Evolutionary conservation across 1,140 invertebrate species (phyloP).

Genomic region (Drosophila littoralis): DNA sequence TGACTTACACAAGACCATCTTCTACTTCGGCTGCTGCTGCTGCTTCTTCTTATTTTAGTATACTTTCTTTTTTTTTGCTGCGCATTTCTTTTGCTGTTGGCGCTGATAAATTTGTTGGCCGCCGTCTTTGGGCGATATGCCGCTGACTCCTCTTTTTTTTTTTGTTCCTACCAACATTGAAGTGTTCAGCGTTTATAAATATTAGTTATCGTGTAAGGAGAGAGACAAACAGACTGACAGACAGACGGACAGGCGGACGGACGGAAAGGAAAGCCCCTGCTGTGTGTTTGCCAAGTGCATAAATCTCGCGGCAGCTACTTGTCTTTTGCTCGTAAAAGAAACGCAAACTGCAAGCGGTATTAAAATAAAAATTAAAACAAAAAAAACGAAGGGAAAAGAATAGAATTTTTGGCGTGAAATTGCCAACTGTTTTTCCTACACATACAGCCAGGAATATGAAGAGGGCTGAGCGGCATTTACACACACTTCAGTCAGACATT

Average conservation of each 20-base stretch:
- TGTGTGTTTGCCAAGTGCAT: constrained; percentile 73
- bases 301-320: constrained; percentile 63
- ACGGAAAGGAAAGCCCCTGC: constrained; percentile 52
- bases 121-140: constrained; percentile 74
- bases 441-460: background rate
- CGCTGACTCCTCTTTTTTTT: constrained; percentile 61
- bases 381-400: constrained; percentile 50
- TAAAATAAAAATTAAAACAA: constrained; percentile 83
- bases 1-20: constrained; percentile 55
- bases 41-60: constrained; percentile 48
- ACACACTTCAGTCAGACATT: constrained; percentile 60
- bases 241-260: constrained; percentile 13
- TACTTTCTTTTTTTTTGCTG: constrained; percentile 20
- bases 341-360: constrained; percentile 60
- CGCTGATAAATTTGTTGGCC: constrained; percentile 81
- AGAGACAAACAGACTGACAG: constrained; percentile 20
- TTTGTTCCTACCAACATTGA: constrained; percentile 13
- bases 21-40: constrained; percentile 14
- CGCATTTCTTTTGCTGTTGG: constrained; percentile 49
- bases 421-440: constrained; percentile 78
- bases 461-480: constrained; percentile 2
- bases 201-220: constrained; percentile 78
- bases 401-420: constrained; percentile 82
- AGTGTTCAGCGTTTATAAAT: constrained; percentile 57
- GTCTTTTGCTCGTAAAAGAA: constrained; percentile 28